These are phyloP conservation scores for Ameiurus melas DNA, from an alignment of 2,113 vertebrate genomes.

Conservation along the genomic window DNA sequence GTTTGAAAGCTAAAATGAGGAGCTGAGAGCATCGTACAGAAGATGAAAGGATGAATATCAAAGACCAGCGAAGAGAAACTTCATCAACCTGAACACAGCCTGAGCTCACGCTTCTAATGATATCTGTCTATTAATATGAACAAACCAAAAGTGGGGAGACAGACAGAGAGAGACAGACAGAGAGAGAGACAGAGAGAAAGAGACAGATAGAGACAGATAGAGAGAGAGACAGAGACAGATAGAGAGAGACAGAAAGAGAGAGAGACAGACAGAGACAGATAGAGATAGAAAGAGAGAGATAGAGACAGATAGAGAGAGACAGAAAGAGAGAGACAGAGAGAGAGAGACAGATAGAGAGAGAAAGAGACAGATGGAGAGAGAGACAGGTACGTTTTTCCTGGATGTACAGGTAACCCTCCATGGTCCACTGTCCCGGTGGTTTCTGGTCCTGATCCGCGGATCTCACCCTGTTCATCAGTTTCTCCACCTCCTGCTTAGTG, in stretches of 20 bases:
- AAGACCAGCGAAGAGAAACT: slow-evolving; percentile 15
- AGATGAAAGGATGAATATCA: slow-evolving; percentile 58
- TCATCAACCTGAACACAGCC: neutral
- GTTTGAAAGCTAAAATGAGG: slow-evolving; percentile 58
- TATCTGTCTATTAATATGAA: neutral
- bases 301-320: slow-evolving; percentile 61
- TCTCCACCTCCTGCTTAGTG: slow-evolving; percentile 92
- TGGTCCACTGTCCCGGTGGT: slow-evolving; percentile 88
- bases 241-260: no score
- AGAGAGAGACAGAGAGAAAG: no score
- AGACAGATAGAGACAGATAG: neutral
- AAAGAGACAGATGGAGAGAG: neutral
- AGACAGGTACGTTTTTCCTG: slow-evolving; percentile 93
- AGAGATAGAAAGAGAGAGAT: neutral
- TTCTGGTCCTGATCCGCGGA: slow-evolving; percentile 91
- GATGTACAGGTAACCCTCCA: slow-evolving; percentile 94
- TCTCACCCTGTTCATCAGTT: slow-evolving; percentile 94
- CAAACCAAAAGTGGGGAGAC: neutral
- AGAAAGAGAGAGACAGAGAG: no score
- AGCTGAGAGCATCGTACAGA: slow-evolving; percentile 59
- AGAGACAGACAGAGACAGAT: neutral
- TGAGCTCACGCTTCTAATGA: neutral
- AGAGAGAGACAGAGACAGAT: neutral
- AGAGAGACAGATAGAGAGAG: neutral
- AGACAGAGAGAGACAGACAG: neutral